Evolutionary conservation across 2,113 vertebrate genomes (phyloP).

Genomic region (Cephalopterus ornatus): DNA sequence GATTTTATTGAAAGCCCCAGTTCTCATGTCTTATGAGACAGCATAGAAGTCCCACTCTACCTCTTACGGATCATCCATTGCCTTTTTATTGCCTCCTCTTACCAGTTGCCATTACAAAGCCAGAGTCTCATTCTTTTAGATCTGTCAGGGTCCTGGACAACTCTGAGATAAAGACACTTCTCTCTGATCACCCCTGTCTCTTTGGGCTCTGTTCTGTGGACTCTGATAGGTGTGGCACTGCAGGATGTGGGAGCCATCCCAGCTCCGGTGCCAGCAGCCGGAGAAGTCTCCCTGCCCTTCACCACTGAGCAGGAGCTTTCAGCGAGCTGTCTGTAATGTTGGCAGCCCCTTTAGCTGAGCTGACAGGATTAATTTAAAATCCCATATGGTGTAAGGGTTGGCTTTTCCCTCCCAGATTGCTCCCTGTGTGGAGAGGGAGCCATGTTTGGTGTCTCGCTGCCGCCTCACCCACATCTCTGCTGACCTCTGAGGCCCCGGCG

Average conservation of each 20-base stretch:
- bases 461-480: not conserved
- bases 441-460: not conserved
- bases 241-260: not conserved
- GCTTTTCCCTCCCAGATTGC: constrained; percentile 1
- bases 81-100: not conserved
- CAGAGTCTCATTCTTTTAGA: not conserved
- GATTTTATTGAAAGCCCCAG: not conserved
- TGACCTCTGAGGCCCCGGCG: not conserved
- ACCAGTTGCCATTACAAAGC: not conserved
- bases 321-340: not conserved
- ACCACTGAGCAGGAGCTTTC: not conserved
- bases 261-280: not conserved
- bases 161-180: not conserved
- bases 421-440: not conserved
- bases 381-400: constrained; percentile 1
- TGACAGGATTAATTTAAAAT: constrained; percentile 47
- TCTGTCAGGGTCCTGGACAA: not conserved
- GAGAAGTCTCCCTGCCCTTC: not conserved
- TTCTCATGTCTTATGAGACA: not conserved
- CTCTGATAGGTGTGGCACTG: rapidly evolving
- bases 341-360: constrained; percentile 28
- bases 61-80: not conserved
- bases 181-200: rapidly evolving
- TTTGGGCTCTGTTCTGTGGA: rapidly evolving
- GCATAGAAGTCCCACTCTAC: not conserved